Base-by-base conservation (phyloP, 2,888 invertebrate genomes). In the Prenolepis imparis region DNA sequence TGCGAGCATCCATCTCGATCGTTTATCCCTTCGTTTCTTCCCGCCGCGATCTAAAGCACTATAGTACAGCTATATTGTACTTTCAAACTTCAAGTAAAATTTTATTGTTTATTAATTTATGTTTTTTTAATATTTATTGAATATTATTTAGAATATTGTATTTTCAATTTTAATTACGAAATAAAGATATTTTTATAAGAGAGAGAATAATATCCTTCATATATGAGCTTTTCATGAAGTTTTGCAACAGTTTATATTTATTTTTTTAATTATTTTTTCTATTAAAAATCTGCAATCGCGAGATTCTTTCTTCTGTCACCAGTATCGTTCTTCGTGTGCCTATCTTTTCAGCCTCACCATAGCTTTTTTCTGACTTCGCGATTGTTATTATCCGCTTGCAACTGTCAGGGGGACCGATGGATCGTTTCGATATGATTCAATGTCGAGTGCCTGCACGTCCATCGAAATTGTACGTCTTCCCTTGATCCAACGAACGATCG, bases 391-490 rank as follows among this genome's bases (percentile, higher is more conserved):
- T 12, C 28, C 36, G 36, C 24, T 21, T 15, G 21, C 66, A 44
- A 75, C 24, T 61, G 39, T 59, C 67, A 68, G n/a, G 21, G 15
- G 21, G 61, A 36, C 41, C n/a, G 86, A 41, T 72, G 41, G 61
- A 82, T 73, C 52, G 28, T 32, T 57, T 55, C 63, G 68, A 86
- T 82, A 81, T 48, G 61, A 77, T 68, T 86, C 81, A 72, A 80
- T 72, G 84, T 78, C 77, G 78, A 84, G 82, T 81, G 44, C 84
- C 75, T 84, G 57, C 82, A 70, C 84, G 78, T 83, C 57, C 80
- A 67, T 61, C 82, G 68, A 88, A 88, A 87, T 88, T 88, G 85
- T 88, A 88, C 15, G 75, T 86, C 82, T 86, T 67, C 66, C 59
- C 72, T 77, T 68, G 83, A 66, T 85, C 83, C 81, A 61, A 15